Percentiles rank a stretch among this genome's conserved stretches.
Evolutionary conservation across 1,140 invertebrate species (phyloP).

Genomic region (Drosophila azteca): DNA sequence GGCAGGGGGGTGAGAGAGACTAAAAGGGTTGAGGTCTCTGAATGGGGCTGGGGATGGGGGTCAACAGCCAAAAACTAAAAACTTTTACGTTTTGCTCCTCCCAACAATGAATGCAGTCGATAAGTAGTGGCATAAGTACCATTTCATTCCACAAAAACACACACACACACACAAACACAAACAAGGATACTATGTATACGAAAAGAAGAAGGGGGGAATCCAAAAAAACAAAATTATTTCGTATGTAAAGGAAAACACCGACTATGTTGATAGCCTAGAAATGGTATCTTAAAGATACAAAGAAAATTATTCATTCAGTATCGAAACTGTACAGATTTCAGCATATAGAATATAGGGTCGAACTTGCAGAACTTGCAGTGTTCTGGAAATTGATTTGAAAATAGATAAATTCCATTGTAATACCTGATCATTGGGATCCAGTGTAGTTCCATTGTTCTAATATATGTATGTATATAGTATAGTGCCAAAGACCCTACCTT

Average conservation of each 20-base stretch:
- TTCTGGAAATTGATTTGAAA: no score
- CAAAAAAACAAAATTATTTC: slow-evolving; percentile 23
- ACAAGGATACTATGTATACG: slow-evolving; percentile 4
- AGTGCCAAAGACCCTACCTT: no score
- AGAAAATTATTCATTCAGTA: no score
- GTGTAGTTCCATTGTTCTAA: no score
- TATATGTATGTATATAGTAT: no score
- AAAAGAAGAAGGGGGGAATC: slow-evolving; percentile 8
- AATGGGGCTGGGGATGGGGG: slow-evolving; percentile 15
- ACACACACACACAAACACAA: slow-evolving; percentile 27
- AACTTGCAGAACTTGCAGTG: no score
- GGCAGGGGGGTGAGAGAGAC: not conserved
- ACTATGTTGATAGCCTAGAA: not conserved
- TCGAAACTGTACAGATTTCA: no score
- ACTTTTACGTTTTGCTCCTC: slow-evolving; percentile 54
- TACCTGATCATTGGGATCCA: no score
- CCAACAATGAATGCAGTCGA: slow-evolving; percentile 79
- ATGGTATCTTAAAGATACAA: not conserved
- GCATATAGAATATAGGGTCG: no score
- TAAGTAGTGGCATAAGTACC: slow-evolving; percentile 79
- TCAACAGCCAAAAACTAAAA: slow-evolving; percentile 74
- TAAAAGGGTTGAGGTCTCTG: slow-evolving; percentile 8
- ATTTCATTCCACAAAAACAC: slow-evolving; percentile 60
- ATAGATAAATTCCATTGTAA: no score
- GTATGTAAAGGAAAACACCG: not conserved